phyloP scores from a whole-genome alignment of 2,113 vertebrate species.

The Peucedramus taeniatus region DNA sequence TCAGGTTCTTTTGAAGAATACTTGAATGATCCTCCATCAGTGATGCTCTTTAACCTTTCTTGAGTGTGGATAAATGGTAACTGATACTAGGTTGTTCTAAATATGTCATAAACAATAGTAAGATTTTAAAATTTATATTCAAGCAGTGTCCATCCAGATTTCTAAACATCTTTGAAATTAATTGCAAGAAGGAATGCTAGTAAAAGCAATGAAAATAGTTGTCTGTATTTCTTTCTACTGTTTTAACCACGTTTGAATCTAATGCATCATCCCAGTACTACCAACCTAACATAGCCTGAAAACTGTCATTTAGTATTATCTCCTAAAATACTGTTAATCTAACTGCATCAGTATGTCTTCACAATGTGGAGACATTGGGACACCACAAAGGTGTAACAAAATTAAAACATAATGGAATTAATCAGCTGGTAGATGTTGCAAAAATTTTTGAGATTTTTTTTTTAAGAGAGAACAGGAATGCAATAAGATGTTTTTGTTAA shows the following conservation, averaged over 20 bases:
- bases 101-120: not conserved
- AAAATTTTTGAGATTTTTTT: not conserved
- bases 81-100: not conserved
- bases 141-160: not conserved
- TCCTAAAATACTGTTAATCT: not conserved
- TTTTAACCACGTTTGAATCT: not conserved
- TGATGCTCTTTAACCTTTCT: not conserved
- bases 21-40: not conserved
- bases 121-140: not conserved
- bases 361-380: not conserved
- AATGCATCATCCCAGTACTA: not conserved
- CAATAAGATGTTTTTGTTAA: not conserved
- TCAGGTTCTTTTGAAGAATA: not conserved
- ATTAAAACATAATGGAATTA: not conserved
- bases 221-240: not conserved
- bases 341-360: not conserved
- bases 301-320: not conserved
- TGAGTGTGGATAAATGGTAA: not conserved
- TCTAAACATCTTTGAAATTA: not conserved
- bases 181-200: not conserved
- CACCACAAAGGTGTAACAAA: not conserved
- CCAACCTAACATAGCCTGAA: not conserved
- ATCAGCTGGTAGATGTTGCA: not conserved
- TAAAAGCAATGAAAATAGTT: not conserved
- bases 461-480: not conserved